These are phyloP conservation scores for Todiramphus saurophagus DNA, from an alignment of 2,113 vertebrate species.

Conservation along the genomic window DNA sequence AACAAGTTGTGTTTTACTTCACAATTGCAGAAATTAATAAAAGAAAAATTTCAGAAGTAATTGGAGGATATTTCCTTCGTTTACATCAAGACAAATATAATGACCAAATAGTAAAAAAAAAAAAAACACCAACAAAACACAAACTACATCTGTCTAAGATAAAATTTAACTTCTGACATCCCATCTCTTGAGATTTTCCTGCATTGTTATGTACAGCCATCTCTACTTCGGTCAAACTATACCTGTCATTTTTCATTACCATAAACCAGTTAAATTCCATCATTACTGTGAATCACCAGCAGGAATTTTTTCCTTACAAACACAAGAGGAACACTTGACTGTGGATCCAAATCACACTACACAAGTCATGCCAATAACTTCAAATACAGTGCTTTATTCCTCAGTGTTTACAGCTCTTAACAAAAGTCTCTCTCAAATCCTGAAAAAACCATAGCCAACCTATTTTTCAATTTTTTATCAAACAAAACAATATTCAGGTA, in stretches of 20 bases:
- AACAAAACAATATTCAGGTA: neutral
- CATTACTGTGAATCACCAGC: neutral
- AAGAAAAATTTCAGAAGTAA: neutral
- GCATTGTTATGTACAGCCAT: neutral
- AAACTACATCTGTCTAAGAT: too few relatives aligned
- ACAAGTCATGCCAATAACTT: neutral
- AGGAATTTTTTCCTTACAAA: neutral
- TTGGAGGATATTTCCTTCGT: neutral
- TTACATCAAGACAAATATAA: neutral
- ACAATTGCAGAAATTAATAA: neutral
- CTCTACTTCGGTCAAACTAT: neutral
- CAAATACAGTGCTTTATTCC: conserved; percentile 56
- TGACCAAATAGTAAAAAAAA: neutral
- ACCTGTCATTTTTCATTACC: neutral
- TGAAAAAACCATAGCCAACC: neutral
- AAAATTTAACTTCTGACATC: neutral
- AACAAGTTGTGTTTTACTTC: neutral
- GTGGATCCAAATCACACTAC: neutral
- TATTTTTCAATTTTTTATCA: neutral
- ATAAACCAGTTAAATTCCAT: neutral
- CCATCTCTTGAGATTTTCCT: neutral
- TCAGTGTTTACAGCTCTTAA: conserved; percentile 42
- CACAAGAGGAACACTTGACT: neutral
- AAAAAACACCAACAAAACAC: too few relatives aligned
- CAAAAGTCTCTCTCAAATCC: conserved; percentile 9